These are phyloP conservation scores for Calcarius lapponicus DNA, from an alignment of 2,797 vertebrate species.

Conservation along the genomic window DNA sequence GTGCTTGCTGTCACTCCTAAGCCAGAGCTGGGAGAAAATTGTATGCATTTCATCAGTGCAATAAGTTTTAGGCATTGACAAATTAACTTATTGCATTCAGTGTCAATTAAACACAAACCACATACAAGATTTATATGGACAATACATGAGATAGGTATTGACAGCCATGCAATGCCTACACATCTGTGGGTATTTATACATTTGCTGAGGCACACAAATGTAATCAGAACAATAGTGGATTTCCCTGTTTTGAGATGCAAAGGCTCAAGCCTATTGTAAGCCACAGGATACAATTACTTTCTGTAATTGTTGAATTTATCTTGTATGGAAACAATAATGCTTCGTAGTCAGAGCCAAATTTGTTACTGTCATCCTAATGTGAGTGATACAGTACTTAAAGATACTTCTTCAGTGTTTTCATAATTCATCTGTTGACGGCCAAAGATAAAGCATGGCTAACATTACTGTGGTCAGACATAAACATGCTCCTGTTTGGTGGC, in stretches of 20 bases:
- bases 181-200: background rate
- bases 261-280: background rate
- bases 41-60: background rate
- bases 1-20: background rate
- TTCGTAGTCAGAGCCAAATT: background rate
- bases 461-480: background rate
- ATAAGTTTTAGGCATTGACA: background rate
- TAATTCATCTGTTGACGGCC: background rate
- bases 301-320: background rate
- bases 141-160: background rate
- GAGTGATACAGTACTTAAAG: background rate
- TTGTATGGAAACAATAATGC: background rate
- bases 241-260: background rate
- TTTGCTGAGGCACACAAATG: background rate
- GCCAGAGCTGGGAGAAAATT: background rate
- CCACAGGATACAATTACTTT: background rate
- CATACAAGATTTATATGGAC: background rate
- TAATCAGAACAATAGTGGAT: background rate
- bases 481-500: background rate
- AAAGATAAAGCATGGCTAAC: background rate
- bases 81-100: background rate
- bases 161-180: background rate
- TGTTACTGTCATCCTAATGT: background rate
- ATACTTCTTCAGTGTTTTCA: background rate
- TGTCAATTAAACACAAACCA: background rate